A percentile compares a stretch with the other conserved stretches of the same genome.
These are phyloP conservation scores for Sternarchorhynchus goeldii DNA, from an alignment of 2,797 vertebrate species.

Conservation along the genomic window DNA sequence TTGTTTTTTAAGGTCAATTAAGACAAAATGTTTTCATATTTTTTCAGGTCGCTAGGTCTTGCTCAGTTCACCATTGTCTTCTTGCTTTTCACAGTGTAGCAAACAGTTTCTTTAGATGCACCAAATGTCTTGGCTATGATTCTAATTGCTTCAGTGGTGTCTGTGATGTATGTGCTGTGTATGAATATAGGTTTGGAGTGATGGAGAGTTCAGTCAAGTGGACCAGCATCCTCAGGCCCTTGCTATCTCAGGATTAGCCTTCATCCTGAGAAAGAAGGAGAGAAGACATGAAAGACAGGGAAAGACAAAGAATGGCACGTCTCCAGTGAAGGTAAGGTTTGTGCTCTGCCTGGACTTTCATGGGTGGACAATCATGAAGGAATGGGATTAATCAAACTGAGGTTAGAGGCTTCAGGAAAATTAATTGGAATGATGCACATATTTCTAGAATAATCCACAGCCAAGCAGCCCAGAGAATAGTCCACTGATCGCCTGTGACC, in stretches of 20 bases:
- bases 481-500: constrained; percentile 52
- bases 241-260: constrained; percentile 58
- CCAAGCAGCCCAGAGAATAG: constrained; percentile 39
- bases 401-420: not conserved
- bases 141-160: too few species aligned
- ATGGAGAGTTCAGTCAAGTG: constrained; percentile 71
- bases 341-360: constrained; percentile 4
- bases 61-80: too few species aligned
- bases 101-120: too few species aligned
- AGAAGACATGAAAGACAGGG: constrained; percentile 40
- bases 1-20: too few species aligned
- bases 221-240: constrained; percentile 54
- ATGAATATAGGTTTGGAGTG: constrained; percentile 69
- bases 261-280: constrained; percentile 57
- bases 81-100: too few species aligned
- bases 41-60: too few species aligned
- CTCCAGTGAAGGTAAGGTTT: constrained; percentile 64
- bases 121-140: too few species aligned
- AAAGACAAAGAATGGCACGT: constrained; percentile 49
- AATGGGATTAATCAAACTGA: too few species aligned
- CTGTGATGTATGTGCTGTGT: not conserved
- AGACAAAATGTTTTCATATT: too few species aligned
- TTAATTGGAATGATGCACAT: not conserved
- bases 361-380: not conserved
- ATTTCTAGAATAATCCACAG: constrained; percentile 43